Base-by-base conservation (phyloP, 2,113 vertebrate species). In the Sarotherodon lohbergeri region DNA sequence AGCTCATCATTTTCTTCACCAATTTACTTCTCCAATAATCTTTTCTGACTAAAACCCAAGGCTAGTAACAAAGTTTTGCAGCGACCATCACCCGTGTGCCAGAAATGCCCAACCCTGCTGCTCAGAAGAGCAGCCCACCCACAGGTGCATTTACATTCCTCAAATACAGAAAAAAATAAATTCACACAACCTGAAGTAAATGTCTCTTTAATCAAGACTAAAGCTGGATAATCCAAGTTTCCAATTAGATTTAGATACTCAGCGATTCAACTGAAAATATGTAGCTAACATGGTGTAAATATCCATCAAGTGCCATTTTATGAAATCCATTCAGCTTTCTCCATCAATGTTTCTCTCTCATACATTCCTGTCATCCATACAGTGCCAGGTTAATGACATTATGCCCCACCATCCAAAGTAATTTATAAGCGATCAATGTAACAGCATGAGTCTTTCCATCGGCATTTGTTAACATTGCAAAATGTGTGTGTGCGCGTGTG, bases 391-490 rank as follows among this genome's bases (percentile, higher is more conserved):
- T 95, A 95, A 94, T 93, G 85, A 86, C 91, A 94, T 95, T 94
- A 96, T 83, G 82, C 90, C 82, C 57, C 79, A 61, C 86, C 86
- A 89, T 93, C 88, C 84, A 96, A 94, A 94, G 88, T 89, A 92
- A 93, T 94, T 95, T 92, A 84, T 89, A 92, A 94, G 27, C 46
- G 46, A 93, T 95, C 94, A 93, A 93, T 95, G 94, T 22, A 83
- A 80, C 95, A 94, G 94, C 93, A 90, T 79, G 92, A 89, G 83
- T 91, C 91, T 90, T 92, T 94, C 87, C 89, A 95, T 94, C 87
- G 81, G 88, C 63, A 41, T 90, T 94, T 91, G 90, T 92, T 95
- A 94, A 91, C 83, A 89, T 12, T 85, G 87, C 13, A 91, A 93
- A 94, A 92, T 91, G 91, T 76, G 71, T 50, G 71, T 48, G 36